A percentile compares a stretch with the other conserved stretches of the same genome.
These are phyloP conservation scores for Drosophila cracens DNA, from an alignment of 2,888 invertebrate species.

Conservation along the genomic window DNA sequence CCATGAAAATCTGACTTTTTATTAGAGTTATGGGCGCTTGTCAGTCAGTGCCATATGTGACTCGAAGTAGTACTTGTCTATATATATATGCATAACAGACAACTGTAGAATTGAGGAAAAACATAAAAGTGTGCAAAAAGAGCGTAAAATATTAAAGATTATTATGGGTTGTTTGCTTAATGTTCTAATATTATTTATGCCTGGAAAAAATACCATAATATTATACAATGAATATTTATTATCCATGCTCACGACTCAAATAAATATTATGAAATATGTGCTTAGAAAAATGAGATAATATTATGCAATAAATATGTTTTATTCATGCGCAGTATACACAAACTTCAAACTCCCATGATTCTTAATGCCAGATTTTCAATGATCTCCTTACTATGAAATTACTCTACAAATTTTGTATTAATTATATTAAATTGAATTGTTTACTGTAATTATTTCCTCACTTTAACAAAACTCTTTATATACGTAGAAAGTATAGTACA, in stretches of 20 bases:
- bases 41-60: slow-evolving; percentile 56
- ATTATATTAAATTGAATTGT: no score
- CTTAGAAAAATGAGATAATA: not conserved
- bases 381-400: not conserved
- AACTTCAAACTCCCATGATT: not conserved
- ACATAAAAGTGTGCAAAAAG: not conserved
- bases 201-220: not conserved
- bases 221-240: not conserved
- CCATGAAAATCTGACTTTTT: slow-evolving; percentile 66
- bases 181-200: not conserved
- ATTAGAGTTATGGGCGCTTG: slow-evolving; percentile 45
- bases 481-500: no score
- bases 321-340: not conserved
- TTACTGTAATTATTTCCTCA: no score
- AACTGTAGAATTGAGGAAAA: not conserved
- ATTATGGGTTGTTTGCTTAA: not conserved
- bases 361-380: not conserved
- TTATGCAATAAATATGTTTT: not conserved
- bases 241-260: not conserved
- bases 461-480: no score
- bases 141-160: not conserved
- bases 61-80: not conserved
- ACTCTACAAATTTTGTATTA: no score
- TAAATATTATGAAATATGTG: not conserved
- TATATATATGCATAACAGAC: not conserved